A percentile compares a stretch with the other conserved stretches of the same genome.
Conservation (phyloP, 2,797 vertebrate genomes). For the Dendrocincla tyrannina region DNA sequence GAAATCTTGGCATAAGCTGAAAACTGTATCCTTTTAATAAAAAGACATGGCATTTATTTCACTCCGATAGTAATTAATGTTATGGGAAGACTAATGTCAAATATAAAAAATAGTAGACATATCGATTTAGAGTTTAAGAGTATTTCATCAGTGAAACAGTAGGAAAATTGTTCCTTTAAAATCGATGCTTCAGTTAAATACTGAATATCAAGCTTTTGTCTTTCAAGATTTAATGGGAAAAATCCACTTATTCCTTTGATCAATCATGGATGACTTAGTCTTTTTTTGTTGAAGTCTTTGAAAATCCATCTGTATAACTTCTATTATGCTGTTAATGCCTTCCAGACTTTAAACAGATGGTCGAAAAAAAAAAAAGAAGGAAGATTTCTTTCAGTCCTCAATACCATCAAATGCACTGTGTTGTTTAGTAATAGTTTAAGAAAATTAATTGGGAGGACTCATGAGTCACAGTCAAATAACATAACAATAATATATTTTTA, state of each 20-base stretch:
- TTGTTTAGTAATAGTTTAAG: slow-evolving; percentile 22
- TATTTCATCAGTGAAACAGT: background rate
- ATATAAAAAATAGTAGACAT: background rate
- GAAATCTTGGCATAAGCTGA: background rate
- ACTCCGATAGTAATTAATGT: background rate
- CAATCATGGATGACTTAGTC: slow-evolving; percentile 19
- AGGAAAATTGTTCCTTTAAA: slow-evolving; percentile 15
- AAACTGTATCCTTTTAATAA: background rate
- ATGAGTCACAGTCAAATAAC: slow-evolving; percentile 25
- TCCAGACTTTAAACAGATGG: slow-evolving; percentile 47
- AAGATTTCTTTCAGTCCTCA: background rate
- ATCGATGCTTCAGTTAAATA: background rate
- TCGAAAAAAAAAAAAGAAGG: background rate
- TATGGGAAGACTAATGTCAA: background rate
- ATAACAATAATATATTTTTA: background rate
- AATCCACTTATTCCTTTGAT: slow-evolving; percentile 63
- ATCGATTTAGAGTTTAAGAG: background rate
- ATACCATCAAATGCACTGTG: background rate
- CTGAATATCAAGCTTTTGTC: slow-evolving; percentile 35
- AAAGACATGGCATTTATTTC: background rate
- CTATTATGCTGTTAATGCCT: slow-evolving; percentile 53
- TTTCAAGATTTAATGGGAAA: slow-evolving; percentile 46
- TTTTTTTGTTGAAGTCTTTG: slow-evolving; percentile 20
- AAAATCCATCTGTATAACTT: slow-evolving; percentile 58
- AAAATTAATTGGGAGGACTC: slow-evolving; percentile 18